Evolutionary conservation across 92 coral and sea anemone species (phyloP).

Genomic region (Nematostella vectensis): DNA sequence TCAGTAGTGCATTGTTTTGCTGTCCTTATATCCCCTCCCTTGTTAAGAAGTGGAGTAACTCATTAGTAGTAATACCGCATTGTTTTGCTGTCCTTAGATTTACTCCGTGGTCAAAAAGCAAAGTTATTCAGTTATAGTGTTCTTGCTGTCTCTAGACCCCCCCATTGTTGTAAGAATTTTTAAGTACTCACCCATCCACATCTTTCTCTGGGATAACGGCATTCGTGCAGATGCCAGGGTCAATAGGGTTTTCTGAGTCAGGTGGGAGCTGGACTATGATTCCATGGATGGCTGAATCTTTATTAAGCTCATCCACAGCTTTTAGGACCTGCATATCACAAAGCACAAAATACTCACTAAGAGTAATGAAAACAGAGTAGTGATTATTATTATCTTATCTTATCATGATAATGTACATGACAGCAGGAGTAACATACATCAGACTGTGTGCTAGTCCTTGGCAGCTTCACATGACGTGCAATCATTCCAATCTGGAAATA

Average conservation of each 20-base stretch:
- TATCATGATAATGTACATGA: too few species aligned
- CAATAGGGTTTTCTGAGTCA: conserved; percentile 86
- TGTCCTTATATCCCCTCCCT: too few species aligned
- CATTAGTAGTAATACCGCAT: too few species aligned
- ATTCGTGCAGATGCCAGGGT: conserved; percentile 86
- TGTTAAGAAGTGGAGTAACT: too few species aligned
- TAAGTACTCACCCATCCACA: conserved; percentile 92
- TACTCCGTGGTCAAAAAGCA: too few species aligned
- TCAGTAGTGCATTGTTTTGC: too few species aligned
- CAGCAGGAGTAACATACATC: conserved; percentile 75
- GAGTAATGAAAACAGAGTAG: neutral
- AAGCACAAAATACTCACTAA: neutral
- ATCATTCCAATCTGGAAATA: conserved; percentile 83
- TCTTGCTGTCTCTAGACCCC: too few species aligned
- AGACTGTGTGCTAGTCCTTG: conserved; percentile 74
- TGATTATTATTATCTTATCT: neutral
- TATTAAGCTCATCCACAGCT: conserved; percentile 79
- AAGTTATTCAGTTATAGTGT: too few species aligned
- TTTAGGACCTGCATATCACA: conserved; percentile 55
- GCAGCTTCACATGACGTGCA: conserved; percentile 86
- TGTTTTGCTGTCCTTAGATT: too few species aligned
- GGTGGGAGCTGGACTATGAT: conserved; percentile 97
- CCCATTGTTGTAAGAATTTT: too few species aligned
- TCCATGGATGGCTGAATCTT: conserved; percentile 82
- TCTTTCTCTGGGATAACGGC: conserved; percentile 97